Conservation (phyloP, 1,140 invertebrate species). For the Drosophila repleta region DNA sequence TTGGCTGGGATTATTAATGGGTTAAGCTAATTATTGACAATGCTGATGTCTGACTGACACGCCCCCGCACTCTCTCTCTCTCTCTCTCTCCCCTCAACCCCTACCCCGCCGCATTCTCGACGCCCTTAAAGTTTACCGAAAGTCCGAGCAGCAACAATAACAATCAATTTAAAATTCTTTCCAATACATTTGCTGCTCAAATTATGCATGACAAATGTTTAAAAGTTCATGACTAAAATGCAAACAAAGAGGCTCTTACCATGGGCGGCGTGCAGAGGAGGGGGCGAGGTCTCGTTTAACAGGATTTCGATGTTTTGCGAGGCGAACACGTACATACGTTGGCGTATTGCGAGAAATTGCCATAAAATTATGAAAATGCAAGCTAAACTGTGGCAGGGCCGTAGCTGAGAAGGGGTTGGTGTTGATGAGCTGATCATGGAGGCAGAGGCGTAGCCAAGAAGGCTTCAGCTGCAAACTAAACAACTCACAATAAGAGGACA, state of each 20-base stretch:
- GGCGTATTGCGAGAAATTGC: constrained; percentile 73
- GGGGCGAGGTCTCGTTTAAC: constrained; percentile 11
- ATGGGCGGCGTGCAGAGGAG: constrained; percentile 1
- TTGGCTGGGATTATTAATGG: constrained; percentile 70
- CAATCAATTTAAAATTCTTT: constrained; percentile 82
- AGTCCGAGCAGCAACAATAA: constrained; percentile 48
- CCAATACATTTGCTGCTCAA: constrained; percentile 79
- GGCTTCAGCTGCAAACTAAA: constrained; percentile 2
- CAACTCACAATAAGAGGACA: not conserved
- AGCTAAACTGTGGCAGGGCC: constrained; percentile 60
- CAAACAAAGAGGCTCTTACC: constrained; percentile 59
- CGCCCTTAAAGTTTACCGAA: not conserved
- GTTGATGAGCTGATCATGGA: not conserved
- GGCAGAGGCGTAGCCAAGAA: not conserved
- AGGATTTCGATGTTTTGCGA: constrained; percentile 28
- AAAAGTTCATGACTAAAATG: constrained; percentile 82
- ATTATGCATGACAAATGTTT: constrained; percentile 82
- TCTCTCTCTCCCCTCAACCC: too few relatives aligned
- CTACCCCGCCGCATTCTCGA: not conserved
- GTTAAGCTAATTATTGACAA: constrained; percentile 82
- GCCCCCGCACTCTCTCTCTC: constrained; percentile 12
- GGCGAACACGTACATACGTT: constrained; percentile 56
- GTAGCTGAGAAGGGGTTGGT: not conserved
- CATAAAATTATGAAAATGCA: constrained; percentile 80
- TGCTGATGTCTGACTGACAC: constrained; percentile 27